Evolutionary conservation across 2,113 vertebrate genomes (phyloP), one percentile per base, ranked within the genome.

Genomic region (Megalops atlanticus): DNA sequence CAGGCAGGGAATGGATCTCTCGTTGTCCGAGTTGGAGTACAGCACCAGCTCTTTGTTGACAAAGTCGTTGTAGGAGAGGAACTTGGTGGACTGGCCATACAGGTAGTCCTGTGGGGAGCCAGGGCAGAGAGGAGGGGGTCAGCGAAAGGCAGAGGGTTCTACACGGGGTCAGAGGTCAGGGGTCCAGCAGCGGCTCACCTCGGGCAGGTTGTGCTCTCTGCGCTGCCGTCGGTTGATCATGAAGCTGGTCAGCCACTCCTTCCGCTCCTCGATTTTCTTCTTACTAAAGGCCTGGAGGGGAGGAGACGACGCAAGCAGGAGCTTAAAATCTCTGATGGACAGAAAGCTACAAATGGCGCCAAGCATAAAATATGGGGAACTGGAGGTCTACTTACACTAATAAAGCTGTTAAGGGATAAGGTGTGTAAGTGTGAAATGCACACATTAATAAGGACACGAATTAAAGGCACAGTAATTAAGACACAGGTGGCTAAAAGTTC

Each of bases 1-100:
- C 88, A 98, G 89, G 24, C 97, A 99, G 0, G 98, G 97, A 85
- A 99, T 94, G n/a, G 98, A 99, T 81, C 98, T 91, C 84, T 99
- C 98, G 2, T 99, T 99, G 88, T 99, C 98, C 0, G 97, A 98
- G 91, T 99, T 99, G 80, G 98, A 99, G 92, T 97, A 99, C 36
- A 96, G 93, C 21, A 99, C 96, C 80, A 99, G 91, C 88, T 99
- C 98, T 88, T 99, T 99, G 92, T 99, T 98, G 91, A 99, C 96
- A 86, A 99, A 99, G 83, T 99, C 95, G 7, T 99, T 97, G 88
- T 97, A 99, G 0, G 96, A 96, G 85, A 99, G 93, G 10, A 91
- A 94, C 58, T 80, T 92, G 0, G 95, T 97, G 72, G 91, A 4
- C 87, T 98, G 94, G 31, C 97, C 96, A 18, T 99, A 99, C 4